These are phyloP conservation scores for Passer montanus DNA, from an alignment of 2,113 vertebrate species.

Conservation along the genomic window DNA sequence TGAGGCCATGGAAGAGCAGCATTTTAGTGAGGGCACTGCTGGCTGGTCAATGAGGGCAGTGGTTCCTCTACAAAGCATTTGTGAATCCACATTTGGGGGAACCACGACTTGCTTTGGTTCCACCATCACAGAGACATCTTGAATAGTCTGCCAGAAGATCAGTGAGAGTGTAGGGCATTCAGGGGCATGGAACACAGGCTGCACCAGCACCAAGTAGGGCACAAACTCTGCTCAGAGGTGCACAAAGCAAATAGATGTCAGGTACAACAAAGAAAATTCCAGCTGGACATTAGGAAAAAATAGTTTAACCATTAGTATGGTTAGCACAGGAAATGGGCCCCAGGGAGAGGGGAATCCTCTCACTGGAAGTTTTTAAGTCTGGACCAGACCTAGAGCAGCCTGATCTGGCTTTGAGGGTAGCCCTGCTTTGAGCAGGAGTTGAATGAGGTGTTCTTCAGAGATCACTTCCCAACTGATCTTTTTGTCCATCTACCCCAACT, in stretches of 20 bases:
- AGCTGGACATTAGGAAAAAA: background rate
- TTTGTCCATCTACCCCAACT: background rate
- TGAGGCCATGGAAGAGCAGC: rapidly evolving
- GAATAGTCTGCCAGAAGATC: background rate
- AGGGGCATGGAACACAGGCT: background rate
- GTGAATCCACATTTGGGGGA: background rate
- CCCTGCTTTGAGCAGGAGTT: background rate
- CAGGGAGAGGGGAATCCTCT: background rate
- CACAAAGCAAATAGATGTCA: background rate
- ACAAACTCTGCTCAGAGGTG: background rate
- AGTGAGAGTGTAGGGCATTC: background rate
- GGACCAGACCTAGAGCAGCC: background rate
- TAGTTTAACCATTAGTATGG: background rate
- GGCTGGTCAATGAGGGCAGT: background rate
- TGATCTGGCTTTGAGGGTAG: background rate
- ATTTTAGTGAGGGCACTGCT: background rate
- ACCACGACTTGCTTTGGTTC: background rate
- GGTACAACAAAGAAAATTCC: background rate
- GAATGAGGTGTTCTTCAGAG: background rate
- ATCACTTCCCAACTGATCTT: background rate
- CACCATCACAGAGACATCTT: background rate
- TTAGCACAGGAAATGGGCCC: background rate
- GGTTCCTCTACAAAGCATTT: background rate
- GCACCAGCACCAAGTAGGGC: background rate
- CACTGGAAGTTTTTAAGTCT: background rate